These are phyloP conservation scores for Ptychoptera albimana DNA, from an alignment of 2,888 invertebrate species.

Conservation along the genomic window DNA sequence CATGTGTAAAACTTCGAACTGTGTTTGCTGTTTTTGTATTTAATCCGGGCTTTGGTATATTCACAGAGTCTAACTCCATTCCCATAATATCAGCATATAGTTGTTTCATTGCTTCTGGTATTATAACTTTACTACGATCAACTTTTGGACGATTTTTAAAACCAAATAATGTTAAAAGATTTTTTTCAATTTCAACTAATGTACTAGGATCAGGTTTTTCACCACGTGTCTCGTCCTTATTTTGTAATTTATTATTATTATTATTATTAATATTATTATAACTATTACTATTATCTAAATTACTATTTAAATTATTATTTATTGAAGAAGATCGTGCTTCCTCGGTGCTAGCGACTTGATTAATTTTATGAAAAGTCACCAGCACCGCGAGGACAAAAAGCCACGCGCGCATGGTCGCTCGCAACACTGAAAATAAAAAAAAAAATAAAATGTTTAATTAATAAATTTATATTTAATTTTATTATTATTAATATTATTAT, in stretches of 20 bases:
- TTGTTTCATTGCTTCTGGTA: conserved; percentile 69
- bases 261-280: conserved; percentile 12
- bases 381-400: conserved; percentile 33
- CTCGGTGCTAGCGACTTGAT: conserved; percentile 34
- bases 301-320: conserved; percentile 11
- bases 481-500: too few species aligned
- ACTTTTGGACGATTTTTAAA: conserved; percentile 31
- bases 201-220: conserved; percentile 27
- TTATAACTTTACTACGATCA: conserved; percentile 30
- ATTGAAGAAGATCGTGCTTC: conserved; percentile 18
- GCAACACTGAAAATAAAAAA: conserved; percentile 31
- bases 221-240: conserved; percentile 9
- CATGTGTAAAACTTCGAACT: conserved; percentile 67
- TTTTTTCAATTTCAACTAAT: conserved; percentile 32
- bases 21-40: conserved; percentile 67
- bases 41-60: conserved; percentile 49
- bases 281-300: conserved; percentile 12
- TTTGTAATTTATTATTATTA: conserved; percentile 17
- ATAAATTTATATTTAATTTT: too few species aligned
- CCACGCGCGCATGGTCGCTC: conserved; percentile 35
- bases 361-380: conserved; percentile 32
- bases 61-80: conserved; percentile 43
- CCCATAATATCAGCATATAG: conserved; percentile 56
- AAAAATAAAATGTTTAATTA: conserved; percentile 11
- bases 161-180: conserved; percentile 28